These are phyloP conservation scores for Tokudaia muenninki DNA, from an alignment of 2,797 vertebrate genomes.

Conservation along the genomic window DNA sequence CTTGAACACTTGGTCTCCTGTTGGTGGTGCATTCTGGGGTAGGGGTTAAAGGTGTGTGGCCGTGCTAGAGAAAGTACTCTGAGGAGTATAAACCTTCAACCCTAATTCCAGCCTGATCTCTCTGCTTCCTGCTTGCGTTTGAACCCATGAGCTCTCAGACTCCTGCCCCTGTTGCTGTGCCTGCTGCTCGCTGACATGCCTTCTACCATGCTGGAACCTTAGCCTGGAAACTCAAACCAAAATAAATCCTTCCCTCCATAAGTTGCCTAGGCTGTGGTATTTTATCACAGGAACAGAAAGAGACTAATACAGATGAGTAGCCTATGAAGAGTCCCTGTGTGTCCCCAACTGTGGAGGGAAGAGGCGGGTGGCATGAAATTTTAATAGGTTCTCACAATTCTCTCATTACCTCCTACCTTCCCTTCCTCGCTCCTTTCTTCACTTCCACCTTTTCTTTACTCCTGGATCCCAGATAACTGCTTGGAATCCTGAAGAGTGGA, in stretches of 20 bases:
- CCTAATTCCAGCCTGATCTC: no score
- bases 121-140: not conserved
- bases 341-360: not conserved
- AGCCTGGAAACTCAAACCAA: not conserved
- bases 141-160: no score
- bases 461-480: no score
- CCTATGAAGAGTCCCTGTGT: rapidly evolving
- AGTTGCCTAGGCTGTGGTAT: no score
- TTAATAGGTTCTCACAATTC: not conserved
- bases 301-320: not conserved
- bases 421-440: rapidly evolving
- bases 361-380: no score
- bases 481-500: not conserved
- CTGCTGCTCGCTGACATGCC: no score
- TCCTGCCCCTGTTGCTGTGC: not conserved
- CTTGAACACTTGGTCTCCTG: not conserved
- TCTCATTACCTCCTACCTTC: not conserved
- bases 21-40: no score
- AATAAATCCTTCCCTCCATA: not conserved
- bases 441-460: not conserved
- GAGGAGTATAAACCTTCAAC: not conserved
- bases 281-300: not conserved
- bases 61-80: not conserved
- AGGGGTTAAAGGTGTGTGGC: not conserved
- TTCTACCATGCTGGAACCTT: no score